A percentile compares a stretch with the other conserved stretches of the same genome.
Evolutionary conservation across 2,113 vertebrate species (phyloP).

Genomic region (Camarhynchus parvulus): DNA sequence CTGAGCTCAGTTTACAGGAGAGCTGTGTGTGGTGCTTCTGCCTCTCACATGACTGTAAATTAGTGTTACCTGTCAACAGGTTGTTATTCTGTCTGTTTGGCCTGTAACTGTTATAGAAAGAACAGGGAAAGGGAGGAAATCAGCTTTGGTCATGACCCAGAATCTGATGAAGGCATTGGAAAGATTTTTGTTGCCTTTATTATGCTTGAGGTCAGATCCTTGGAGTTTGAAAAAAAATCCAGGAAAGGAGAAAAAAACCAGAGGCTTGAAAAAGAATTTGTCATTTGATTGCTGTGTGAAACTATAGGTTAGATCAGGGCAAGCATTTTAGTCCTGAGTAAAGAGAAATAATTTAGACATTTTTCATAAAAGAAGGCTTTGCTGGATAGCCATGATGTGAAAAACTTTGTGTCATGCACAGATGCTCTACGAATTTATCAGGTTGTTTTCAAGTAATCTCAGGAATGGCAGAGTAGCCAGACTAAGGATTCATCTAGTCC

Average conservation of each 20-base stretch:
- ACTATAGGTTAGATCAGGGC: not conserved
- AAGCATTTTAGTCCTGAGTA: not conserved
- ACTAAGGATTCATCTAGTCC: not conserved
- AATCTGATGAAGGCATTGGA: not conserved
- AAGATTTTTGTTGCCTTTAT: not conserved
- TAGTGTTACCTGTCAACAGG: slow-evolving; percentile 33
- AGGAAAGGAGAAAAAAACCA: not conserved
- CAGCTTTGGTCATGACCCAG: slow-evolving; percentile 25
- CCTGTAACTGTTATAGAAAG: not conserved
- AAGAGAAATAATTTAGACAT: not conserved
- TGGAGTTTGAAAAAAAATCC: not conserved
- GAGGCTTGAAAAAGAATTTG: not conserved
- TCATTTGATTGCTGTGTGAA: not conserved
- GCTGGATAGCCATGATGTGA: not conserved
- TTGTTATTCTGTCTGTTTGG: slow-evolving; percentile 23
- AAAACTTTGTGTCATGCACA: not conserved
- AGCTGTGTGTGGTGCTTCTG: not conserved
- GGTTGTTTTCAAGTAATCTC: not conserved
- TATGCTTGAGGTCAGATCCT: not conserved
- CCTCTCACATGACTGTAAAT: slow-evolving; percentile 8
- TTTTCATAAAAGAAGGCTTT: not conserved
- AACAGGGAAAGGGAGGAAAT: not conserved
- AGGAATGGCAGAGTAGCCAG: not conserved
- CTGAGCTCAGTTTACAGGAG: slow-evolving; percentile 10
- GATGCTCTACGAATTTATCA: not conserved